phyloP scores from a whole-genome alignment of 2,888 invertebrate genomes.

The Cloeon dipterum region DNA sequence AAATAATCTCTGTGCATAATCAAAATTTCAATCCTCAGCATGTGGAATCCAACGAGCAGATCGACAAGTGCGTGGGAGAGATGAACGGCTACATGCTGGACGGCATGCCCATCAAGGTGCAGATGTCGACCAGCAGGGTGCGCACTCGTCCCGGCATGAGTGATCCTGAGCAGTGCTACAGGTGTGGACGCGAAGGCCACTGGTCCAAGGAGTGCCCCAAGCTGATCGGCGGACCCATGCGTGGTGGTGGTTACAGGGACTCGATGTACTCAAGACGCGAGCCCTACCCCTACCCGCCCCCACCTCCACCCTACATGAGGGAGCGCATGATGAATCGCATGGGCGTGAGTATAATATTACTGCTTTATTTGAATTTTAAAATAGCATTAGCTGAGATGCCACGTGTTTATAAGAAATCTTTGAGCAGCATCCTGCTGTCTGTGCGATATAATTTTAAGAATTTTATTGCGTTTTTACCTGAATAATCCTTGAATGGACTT shows the following conservation, averaged over 20 bases:
- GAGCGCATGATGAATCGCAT: constrained; percentile 81
- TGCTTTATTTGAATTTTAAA: too few species aligned
- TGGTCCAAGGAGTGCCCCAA: constrained; percentile 93
- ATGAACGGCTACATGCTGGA: constrained; percentile 79
- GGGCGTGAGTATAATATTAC: too few species aligned
- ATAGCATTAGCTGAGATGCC: too few species aligned
- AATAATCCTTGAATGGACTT: too few species aligned
- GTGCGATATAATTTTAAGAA: too few species aligned
- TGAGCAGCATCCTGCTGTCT: too few species aligned
- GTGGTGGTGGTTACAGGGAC: constrained; percentile 50
- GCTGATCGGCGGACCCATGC: constrained; percentile 29
- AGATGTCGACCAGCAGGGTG: constrained; percentile 80
- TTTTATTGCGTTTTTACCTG: too few species aligned
- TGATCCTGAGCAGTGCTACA: constrained; percentile 84
- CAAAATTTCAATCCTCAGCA: constrained; percentile 26
- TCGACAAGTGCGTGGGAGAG: constrained; percentile 76
- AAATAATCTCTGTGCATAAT: neutral
- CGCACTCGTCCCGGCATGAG: constrained; percentile 92
- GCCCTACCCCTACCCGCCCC: constrained; percentile 59
- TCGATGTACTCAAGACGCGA: constrained; percentile 58
- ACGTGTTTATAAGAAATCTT: too few species aligned
- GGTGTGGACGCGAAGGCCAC: constrained; percentile 84
- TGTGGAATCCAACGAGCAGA: constrained; percentile 75
- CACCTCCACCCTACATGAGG: constrained; percentile 70
- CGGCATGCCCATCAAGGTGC: constrained; percentile 83